Evolutionary conservation across 64 coral and sea anemone genomes (phyloP).

Genomic region (Montipora capricornis): DNA sequence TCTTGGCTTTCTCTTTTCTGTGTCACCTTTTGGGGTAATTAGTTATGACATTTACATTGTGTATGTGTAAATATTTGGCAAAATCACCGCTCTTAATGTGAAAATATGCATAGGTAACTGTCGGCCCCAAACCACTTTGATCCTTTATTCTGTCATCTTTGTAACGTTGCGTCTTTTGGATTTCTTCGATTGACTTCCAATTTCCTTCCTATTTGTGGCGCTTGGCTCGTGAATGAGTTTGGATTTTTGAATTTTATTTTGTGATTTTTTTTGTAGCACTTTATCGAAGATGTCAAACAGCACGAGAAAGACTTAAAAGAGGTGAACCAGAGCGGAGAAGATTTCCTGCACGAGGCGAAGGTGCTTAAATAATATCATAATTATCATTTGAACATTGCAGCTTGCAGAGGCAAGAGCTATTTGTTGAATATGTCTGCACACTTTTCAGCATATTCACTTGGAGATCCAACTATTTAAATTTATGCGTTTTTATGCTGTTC

Average conservation of each 20-base stretch:
- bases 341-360: constrained; percentile 98
- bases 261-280: constrained; percentile 69
- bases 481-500: not conserved
- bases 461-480: constrained; percentile 38
- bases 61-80: constrained; percentile 15
- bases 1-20: too few relatives aligned
- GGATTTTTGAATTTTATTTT: not conserved
- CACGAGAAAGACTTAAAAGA: constrained; percentile 91
- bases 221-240: not conserved
- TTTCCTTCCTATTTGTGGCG: not conserved
- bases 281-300: constrained; percentile 92
- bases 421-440: not conserved
- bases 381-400: not conserved
- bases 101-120: not conserved
- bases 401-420: not conserved
- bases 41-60: not conserved
- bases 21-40: not conserved
- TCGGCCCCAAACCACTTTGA: not conserved
- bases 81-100: not conserved
- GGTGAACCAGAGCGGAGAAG: constrained; percentile 94
- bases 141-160: not conserved
- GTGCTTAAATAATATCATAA: constrained; percentile 11
- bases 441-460: not conserved
- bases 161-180: not conserved
- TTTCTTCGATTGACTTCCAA: not conserved